A percentile compares a stretch with the other conserved stretches of the same genome.
Conservation (phyloP, 2,888 invertebrate genomes). For the Macaria notata region DNA sequence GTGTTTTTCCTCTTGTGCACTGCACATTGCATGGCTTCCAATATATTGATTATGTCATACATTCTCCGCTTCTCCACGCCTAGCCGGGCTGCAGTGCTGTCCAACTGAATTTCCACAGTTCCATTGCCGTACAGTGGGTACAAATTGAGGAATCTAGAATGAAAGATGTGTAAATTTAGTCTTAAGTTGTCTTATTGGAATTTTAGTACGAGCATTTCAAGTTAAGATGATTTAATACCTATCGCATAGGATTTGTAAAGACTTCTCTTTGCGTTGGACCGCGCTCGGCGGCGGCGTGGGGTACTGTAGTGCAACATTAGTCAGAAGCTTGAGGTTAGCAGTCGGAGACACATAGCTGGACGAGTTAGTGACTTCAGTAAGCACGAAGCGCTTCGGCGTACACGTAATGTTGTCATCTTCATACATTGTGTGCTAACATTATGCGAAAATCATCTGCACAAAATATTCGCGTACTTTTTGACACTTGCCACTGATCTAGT, state of each 20-base stretch:
- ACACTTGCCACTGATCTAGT: constrained; percentile 64
- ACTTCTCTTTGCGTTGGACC: constrained; percentile 82
- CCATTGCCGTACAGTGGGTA: constrained; percentile 78
- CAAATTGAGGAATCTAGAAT: constrained; percentile 77
- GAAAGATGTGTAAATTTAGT: not conserved
- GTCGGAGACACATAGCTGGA: constrained; percentile 83
- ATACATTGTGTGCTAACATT: constrained; percentile 79
- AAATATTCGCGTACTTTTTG: constrained; percentile 77
- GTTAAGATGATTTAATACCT: constrained; percentile 58
- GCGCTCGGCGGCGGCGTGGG: constrained; percentile 78
- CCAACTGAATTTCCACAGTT: constrained; percentile 83
- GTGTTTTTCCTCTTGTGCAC: constrained; percentile 85
- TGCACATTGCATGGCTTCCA: constrained; percentile 87
- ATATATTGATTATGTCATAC: constrained; percentile 88
- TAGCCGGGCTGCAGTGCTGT: constrained; percentile 83
- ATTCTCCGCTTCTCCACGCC: constrained; percentile 86
- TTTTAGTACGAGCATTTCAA: too few species aligned
- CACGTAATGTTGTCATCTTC: constrained; percentile 77
- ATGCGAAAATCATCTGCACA: constrained; percentile 65
- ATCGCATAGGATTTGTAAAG: constrained; percentile 83
- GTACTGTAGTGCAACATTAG: constrained; percentile 83
- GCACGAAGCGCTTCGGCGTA: constrained; percentile 79
- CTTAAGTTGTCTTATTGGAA: too few species aligned
- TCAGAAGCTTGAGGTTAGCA: constrained; percentile 85
- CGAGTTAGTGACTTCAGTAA: constrained; percentile 81